Evolutionary conservation across 2,888 invertebrate genomes (phyloP).

Genomic region (Hyles lineata): DNA sequence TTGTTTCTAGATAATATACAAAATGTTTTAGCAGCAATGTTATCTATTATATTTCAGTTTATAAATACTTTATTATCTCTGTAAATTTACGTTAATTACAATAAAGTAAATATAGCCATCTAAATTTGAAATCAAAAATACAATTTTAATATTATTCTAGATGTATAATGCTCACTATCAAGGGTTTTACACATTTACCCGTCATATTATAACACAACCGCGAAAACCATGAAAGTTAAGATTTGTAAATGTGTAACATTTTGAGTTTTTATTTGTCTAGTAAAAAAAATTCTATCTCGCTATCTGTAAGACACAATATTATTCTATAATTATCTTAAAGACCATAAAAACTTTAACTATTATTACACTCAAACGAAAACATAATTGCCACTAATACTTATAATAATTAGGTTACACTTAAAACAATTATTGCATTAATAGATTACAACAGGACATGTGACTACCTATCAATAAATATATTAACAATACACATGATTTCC

Average conservation of each 20-base stretch:
- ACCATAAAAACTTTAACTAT: conserved; percentile 5
- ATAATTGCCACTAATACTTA: conserved; percentile 9
- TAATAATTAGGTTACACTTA: conserved; percentile 24
- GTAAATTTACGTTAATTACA: not conserved
- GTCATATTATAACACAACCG: conserved; percentile 55
- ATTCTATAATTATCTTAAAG: conserved; percentile 5
- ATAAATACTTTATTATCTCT: not conserved
- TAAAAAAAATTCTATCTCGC: not conserved
- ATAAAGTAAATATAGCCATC: not conserved
- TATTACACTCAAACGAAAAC: not conserved
- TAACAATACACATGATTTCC: conserved; percentile 22
- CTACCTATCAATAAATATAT: conserved; percentile 20
- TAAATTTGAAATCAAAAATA: conserved; percentile 31
- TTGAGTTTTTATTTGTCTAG: not conserved
- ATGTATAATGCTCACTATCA: not conserved
- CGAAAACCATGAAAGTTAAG: conserved; percentile 51
- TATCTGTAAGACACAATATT: not conserved
- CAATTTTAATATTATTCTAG: conserved; percentile 29
- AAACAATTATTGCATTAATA: conserved; percentile 27
- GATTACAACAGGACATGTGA: conserved; percentile 22
- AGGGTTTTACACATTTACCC: conserved; percentile 34
- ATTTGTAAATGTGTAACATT: conserved; percentile 9
- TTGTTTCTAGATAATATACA: not conserved
- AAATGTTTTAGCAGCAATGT: conserved; percentile 13
- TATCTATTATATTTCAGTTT: not conserved